Evolutionary conservation across 2,888 invertebrate species (phyloP), one percentile per base, ranked within the genome.

Genomic region (Pimpla rufipes): DNA sequence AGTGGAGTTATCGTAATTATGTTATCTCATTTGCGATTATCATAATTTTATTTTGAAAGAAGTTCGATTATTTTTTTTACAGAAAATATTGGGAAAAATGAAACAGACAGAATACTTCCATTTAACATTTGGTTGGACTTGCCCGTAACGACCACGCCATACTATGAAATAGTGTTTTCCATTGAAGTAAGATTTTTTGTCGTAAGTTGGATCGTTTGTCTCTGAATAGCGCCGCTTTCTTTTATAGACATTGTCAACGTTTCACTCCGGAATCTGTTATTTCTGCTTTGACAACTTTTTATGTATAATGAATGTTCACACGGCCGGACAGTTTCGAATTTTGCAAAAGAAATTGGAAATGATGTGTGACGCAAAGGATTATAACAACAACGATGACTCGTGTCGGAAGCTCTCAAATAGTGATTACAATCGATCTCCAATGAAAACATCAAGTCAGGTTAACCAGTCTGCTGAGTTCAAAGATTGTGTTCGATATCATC

Each of bases 261-360:
- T 81, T 11, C 85, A 86, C 57, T 62, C 73, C 16, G 85, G 86
- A 40, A 76, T 86, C 45, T 85, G 85, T 83, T 86, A 87, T 66
- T 86, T 87, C 55, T 88, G 88, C 74, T 90, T 90, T 47, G 90
- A 89, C 55, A 89, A 86, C 73, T 80, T 88, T 7, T 66, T 90
- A 16, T 84, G 85, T 47, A 59, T 89, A 3, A 68, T 86, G 10
- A 88, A 85, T 70, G 76, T 89, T 2, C 85, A 88, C 50, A 75
- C 81, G 0, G 86, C 86, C 7, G 86, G 85, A 8, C 90, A 90
- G 75, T 90, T 90, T 81, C 83, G 84, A 45, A 88, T 90, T 40
- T 67, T 90, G 37, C 87, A 87, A 66, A 67, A 83, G 35, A 77
- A 81, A 79, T 66, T 90, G 23, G 84, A 71, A 59, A 21, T 50